A percentile compares a stretch with the other conserved stretches of the same genome.
Conservation (phyloP, 2,797 vertebrate genomes). For the Rhodeus uyekii region DNA sequence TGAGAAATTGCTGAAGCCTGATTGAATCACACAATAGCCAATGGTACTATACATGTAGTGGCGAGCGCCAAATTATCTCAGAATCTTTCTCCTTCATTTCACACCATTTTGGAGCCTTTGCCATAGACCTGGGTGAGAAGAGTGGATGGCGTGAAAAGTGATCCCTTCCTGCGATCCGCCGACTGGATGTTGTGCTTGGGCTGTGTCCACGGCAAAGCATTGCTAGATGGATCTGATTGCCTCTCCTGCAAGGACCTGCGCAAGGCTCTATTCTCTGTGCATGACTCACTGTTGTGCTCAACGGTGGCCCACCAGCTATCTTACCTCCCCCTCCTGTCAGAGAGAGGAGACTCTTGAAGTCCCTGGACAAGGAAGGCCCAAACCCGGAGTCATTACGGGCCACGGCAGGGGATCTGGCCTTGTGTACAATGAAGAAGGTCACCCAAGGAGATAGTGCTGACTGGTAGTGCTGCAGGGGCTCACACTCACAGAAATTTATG, state of each 20-base stretch:
- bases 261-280: accelerated
- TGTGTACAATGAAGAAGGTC: no score
- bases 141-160: neutral
- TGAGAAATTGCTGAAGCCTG: no score
- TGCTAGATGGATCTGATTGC: neutral
- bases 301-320: no score
- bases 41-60: no score
- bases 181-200: no score
- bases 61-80: neutral
- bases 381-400: neutral
- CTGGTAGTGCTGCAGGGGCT: neutral
- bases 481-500: neutral
- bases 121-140: neutral
- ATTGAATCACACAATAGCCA: no score
- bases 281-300: no score
- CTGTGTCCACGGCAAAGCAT: no score
- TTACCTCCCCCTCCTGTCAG: no score
- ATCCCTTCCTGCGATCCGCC: neutral
- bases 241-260: neutral
- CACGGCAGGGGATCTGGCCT: neutral
- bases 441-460: neutral
- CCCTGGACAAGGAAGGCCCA: neutral
- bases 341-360: neutral
- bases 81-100: neutral
- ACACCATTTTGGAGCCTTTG: neutral